These are phyloP conservation scores for Gastrophryne carolinensis DNA, from an alignment of 2,797 vertebrate species.

Conservation along the genomic window DNA sequence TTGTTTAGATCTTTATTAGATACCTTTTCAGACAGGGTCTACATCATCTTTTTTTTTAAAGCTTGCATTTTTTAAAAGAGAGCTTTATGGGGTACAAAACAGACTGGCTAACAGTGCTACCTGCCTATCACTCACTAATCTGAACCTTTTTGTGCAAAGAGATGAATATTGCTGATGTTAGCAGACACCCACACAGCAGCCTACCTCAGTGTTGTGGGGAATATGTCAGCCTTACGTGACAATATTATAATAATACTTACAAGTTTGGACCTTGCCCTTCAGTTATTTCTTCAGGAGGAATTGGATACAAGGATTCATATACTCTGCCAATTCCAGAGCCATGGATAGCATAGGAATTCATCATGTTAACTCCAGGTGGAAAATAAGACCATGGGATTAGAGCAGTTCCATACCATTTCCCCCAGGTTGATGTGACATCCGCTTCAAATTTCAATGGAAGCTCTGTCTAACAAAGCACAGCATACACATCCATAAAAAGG, in stretches of 20 bases:
- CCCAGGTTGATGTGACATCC: constrained; percentile 53
- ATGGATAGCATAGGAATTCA: constrained; percentile 73
- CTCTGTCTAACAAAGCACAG: constrained; percentile 68
- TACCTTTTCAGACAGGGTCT: too few relatives aligned
- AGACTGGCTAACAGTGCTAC: too few relatives aligned
- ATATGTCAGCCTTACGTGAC: too few relatives aligned
- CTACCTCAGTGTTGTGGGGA: too few relatives aligned
- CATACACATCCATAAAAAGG: background rate
- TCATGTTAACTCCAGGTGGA: constrained; percentile 72
- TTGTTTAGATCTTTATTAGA: too few relatives aligned
- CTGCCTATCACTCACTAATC: too few relatives aligned
- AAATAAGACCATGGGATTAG: constrained; percentile 72
- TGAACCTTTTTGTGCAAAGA: too few relatives aligned
- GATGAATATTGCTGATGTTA: too few relatives aligned
- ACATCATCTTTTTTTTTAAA: too few relatives aligned
- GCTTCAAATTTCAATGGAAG: constrained; percentile 67
- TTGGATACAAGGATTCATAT: constrained; percentile 69
- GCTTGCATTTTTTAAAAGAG: too few relatives aligned
- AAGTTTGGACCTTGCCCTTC: constrained; percentile 69
- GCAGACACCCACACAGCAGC: too few relatives aligned
- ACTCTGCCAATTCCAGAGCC: constrained; percentile 66
- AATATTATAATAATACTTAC: constrained; percentile 59
- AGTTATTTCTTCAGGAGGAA: constrained; percentile 64
- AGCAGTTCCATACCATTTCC: constrained; percentile 64
- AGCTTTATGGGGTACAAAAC: too few relatives aligned